These are phyloP conservation scores for Trididemnum clinides DNA, from an alignment of 23 tunicate species.

Conservation along the genomic window DNA sequence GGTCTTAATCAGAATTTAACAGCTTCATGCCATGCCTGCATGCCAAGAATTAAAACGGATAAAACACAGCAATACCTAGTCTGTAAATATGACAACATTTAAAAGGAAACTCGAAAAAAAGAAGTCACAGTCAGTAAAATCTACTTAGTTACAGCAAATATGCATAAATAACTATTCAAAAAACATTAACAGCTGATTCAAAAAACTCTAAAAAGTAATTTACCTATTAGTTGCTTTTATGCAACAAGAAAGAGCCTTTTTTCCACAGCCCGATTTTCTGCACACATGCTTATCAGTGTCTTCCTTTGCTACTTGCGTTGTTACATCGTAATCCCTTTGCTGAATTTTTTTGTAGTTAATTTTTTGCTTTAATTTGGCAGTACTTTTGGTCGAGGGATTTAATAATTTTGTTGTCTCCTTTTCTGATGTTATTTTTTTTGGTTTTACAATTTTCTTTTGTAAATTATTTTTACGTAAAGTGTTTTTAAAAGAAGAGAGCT, in stretches of 20 bases:
- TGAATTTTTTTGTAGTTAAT: background rate
- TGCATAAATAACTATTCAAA: background rate
- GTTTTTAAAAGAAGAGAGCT: too few species aligned
- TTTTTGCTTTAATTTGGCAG: background rate
- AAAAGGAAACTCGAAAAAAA: too few species aligned
- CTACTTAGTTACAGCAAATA: background rate
- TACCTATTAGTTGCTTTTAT: conserved; percentile 64
- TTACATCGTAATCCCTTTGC: background rate
- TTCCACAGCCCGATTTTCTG: conserved; percentile 76
- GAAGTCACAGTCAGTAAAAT: too few species aligned
- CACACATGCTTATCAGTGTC: conserved; percentile 36
- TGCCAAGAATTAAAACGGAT: background rate
- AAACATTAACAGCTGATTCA: background rate
- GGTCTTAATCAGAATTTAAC: too few species aligned
- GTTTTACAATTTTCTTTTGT: background rate
- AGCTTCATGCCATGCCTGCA: background rate
- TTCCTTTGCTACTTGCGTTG: background rate
- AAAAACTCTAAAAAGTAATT: background rate
- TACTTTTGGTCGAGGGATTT: background rate
- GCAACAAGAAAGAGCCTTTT: conserved; percentile 50
- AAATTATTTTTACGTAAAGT: too few species aligned
- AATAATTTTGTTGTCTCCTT: background rate
- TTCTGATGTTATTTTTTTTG: background rate
- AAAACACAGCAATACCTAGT: too few species aligned
- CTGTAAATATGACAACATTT: too few species aligned